Base-by-base conservation (phyloP, 1,140 invertebrate species). In the Samia ricini region DNA sequence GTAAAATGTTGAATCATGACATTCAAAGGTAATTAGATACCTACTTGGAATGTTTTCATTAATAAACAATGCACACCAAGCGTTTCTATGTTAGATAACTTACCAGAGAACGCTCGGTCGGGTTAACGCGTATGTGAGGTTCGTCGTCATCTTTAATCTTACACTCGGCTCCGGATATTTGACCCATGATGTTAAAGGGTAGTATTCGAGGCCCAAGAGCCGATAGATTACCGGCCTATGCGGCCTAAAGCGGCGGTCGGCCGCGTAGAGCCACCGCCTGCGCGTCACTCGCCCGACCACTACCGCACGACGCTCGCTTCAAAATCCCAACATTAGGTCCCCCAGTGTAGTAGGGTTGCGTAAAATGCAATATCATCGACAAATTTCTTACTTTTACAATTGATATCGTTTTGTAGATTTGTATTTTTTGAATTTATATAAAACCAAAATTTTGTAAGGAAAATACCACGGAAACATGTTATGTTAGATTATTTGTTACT, bases 231-330 rank as follows among this genome's bases (percentile, higher is more conserved):
- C n/a, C 23, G 56, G 33, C 56, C 56, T 59, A 68, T 66, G 57
- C 61, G 50, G 67, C 61, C 60, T 21, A 61, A 42, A 54, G 79
- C 79, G 75, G 74, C 78, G 74, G 72, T 66, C 68, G 75, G 80
- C 83, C 76, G 83, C 83, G 74, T 66, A 51, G 70, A 74, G 74
- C 72, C 77, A 77, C 74, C 73, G 78, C 77, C 73, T 84, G 76
- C 81, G 86, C 84, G 79, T 82, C 71, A 71, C 75, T 87, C 83
- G 77, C 83, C 83, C 81, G 77, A 79, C 78, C 75, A 80, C 74
- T 79, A 83, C 74, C 81, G 82, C 80, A 79, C 74, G 75, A 71
- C 74, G 76, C 29, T 42, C 77, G 75, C 71, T 69, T 69, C 68
- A 65, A 71, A 72, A 50, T 64, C 64, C 68, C 66, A 59, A 65